These are phyloP conservation scores for Hecatera dysodea DNA, from an alignment of 2,888 invertebrate genomes.

Conservation along the genomic window DNA sequence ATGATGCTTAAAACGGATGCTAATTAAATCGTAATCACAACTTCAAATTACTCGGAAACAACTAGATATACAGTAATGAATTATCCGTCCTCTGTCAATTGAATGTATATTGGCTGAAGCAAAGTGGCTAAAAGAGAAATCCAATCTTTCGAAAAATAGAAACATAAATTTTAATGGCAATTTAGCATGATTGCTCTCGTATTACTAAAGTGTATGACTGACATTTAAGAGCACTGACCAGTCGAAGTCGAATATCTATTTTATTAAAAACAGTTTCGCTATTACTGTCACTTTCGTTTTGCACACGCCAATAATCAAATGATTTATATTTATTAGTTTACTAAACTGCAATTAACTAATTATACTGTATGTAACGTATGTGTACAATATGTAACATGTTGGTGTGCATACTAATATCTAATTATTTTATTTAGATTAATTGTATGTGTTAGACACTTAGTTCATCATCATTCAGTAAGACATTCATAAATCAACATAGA, in stretches of 20 bases:
- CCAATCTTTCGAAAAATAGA: conserved; percentile 49
- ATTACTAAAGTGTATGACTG: conserved; percentile 44
- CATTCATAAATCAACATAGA: not conserved
- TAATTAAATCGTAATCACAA: conserved; percentile 41
- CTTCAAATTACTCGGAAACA: conserved; percentile 26
- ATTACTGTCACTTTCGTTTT: conserved; percentile 52
- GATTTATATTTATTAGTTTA: conserved; percentile 41
- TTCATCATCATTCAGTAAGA: not conserved
- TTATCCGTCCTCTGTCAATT: conserved; percentile 32
- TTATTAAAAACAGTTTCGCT: conserved; percentile 29
- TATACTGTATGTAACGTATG: no score
- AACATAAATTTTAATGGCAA: conserved; percentile 57
- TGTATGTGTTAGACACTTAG: not conserved
- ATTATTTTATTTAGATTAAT: not conserved
- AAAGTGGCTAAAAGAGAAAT: conserved; percentile 58
- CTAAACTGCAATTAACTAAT: conserved; percentile 23
- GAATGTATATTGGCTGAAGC: conserved; percentile 30
- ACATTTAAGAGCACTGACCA: conserved; percentile 32
- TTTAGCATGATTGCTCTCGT: conserved; percentile 61
- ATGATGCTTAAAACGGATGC: conserved; percentile 36
- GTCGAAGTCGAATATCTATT: conserved; percentile 39
- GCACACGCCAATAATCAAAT: conserved; percentile 30
- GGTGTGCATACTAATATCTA: conserved; percentile 11
- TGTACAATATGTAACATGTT: conserved; percentile 34
- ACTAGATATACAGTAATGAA: conserved; percentile 35